Conservation (phyloP, 2,113 vertebrate species). For the Guaruba guarouba region DNA sequence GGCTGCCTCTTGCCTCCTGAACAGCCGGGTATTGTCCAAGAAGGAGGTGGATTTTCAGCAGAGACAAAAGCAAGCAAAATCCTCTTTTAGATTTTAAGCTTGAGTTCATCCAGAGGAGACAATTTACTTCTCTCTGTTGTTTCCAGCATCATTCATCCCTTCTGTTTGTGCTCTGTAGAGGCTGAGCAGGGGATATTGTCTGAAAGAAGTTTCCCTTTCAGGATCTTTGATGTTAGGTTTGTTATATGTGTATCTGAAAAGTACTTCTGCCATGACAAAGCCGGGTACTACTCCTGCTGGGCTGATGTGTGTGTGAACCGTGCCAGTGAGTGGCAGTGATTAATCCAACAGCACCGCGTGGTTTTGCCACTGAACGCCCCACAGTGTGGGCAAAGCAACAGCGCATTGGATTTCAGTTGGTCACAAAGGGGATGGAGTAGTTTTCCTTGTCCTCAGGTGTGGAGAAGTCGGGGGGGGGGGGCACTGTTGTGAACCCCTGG, state of each 20-base stretch:
- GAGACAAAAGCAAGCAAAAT: slow-evolving; percentile 34
- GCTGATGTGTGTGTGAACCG: slow-evolving; percentile 31
- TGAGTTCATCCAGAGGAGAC: slow-evolving; percentile 46
- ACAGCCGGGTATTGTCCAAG: not conserved
- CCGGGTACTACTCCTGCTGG: slow-evolving; percentile 8
- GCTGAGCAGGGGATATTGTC: slow-evolving; percentile 34
- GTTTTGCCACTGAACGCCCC: not conserved
- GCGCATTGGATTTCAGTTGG: not conserved
- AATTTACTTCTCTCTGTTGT: slow-evolving; percentile 63
- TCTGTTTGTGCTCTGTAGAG: slow-evolving; percentile 47
- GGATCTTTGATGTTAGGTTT: slow-evolving; percentile 62
- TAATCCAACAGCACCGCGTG: not conserved
- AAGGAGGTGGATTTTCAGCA: slow-evolving; percentile 52
- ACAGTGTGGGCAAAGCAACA: not conserved
- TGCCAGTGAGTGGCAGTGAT: slow-evolving; percentile 44
- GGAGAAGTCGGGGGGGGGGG: not conserved
- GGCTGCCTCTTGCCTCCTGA: not conserved
- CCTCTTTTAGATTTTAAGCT: slow-evolving; percentile 41
- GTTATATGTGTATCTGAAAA: slow-evolving; percentile 67
- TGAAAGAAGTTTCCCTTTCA: slow-evolving; percentile 50
- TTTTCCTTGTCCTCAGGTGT: not conserved
- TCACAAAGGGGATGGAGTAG: not conserved
- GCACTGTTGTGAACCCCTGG: not conserved
- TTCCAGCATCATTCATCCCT: slow-evolving; percentile 53
- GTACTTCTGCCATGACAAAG: slow-evolving; percentile 53